Percentiles rank a stretch among this genome's conserved stretches.
These are phyloP conservation scores for Ctenoplectra terminalis DNA, from an alignment of 1,140 invertebrate species.

Conservation along the genomic window DNA sequence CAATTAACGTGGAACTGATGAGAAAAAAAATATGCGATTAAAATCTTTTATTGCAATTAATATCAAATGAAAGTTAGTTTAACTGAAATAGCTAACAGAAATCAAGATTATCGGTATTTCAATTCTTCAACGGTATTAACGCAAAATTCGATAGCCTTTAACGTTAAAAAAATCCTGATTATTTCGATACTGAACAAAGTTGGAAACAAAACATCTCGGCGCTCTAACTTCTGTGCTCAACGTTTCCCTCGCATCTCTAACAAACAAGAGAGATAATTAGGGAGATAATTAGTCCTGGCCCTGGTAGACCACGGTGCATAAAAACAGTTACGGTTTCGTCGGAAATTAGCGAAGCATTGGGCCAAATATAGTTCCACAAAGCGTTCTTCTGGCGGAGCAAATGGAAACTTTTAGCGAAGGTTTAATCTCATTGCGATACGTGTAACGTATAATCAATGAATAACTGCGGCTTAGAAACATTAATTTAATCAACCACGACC, in stretches of 20 bases:
- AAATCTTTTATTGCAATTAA: no score
- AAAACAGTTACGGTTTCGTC: not conserved
- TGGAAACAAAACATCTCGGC: not conserved
- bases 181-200: not conserved
- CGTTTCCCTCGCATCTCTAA: not conserved
- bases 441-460: not conserved
- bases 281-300: not conserved
- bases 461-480: not conserved
- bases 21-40: no score
- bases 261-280: slow-evolving; percentile 6
- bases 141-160: no score
- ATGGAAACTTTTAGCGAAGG: no score
- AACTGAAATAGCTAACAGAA: no score
- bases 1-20: no score
- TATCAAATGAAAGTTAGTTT: no score
- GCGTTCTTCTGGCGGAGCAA: not conserved
- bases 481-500: not conserved
- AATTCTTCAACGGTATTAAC: no score
- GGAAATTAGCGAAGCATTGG: not conserved
- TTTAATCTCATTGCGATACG: no score
- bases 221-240: not conserved
- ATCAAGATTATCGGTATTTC: no score
- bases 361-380: not conserved
- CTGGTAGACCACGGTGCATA: not conserved
- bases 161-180: not conserved